Evolutionary conservation across 2,797 vertebrate genomes (phyloP).

Genomic region (Alcedo quadribrachys): DNA sequence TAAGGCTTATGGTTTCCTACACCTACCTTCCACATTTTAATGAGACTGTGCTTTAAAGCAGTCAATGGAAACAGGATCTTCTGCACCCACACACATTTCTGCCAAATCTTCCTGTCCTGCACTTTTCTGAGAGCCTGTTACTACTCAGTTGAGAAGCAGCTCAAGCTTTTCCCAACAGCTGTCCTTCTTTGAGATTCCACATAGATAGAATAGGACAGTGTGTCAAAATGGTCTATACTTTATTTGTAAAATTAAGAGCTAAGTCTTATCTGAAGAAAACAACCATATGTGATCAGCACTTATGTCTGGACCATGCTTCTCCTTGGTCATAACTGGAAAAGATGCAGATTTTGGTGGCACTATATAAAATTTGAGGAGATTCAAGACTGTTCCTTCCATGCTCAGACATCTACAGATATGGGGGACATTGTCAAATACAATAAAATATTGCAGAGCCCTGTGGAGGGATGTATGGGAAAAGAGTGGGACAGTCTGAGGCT

Average conservation of each 20-base stretch:
- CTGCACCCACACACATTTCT: not conserved
- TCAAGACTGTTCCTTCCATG: not conserved
- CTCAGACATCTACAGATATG: not conserved
- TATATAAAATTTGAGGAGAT: not conserved
- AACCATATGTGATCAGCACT: not conserved
- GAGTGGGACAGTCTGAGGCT: not conserved
- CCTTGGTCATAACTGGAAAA: not conserved
- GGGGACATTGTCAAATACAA: not conserved
- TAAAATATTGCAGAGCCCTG: accelerated
- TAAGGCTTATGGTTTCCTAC: not conserved
- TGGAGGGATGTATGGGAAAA: not conserved
- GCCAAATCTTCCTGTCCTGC: not conserved
- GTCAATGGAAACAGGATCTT: not conserved
- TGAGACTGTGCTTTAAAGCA: not conserved
- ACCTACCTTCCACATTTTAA: not conserved
- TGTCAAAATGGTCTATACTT: not conserved
- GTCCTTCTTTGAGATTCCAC: not conserved
- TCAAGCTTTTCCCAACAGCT: not conserved
- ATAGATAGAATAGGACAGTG: not conserved
- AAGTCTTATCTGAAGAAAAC: not conserved
- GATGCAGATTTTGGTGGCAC: not conserved
- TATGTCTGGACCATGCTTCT: not conserved
- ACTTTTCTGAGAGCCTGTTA: not conserved
- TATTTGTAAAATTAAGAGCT: not conserved
- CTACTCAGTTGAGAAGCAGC: not conserved